These are phyloP conservation scores for Montipora capricornis DNA, from an alignment of 64 coral and sea anemone genomes.

Conservation along the genomic window DNA sequence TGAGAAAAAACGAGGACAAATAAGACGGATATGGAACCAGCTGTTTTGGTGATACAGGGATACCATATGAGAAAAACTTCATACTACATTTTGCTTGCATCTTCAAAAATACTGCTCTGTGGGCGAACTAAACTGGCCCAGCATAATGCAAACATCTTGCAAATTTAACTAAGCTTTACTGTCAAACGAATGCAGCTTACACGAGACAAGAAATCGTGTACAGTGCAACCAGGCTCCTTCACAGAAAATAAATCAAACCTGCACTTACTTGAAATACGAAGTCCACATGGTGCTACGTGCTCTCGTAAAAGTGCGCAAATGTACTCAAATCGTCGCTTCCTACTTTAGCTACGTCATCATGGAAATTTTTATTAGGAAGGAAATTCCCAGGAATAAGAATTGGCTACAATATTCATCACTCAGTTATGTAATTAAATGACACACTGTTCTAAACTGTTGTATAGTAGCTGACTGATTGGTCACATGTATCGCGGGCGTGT, in stretches of 20 bases:
- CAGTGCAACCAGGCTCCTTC: conserved; percentile 24
- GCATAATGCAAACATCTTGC: conserved; percentile 26
- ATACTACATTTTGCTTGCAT: conserved; percentile 41
- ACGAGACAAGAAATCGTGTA: neutral
- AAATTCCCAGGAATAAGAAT: conserved; percentile 34
- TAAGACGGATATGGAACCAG: conserved; percentile 1
- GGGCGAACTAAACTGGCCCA: neutral
- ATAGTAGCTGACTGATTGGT: neutral
- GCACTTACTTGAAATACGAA: conserved; percentile 42
- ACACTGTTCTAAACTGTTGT: conserved; percentile 6
- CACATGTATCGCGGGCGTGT: conserved; percentile 17
- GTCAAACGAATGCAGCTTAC: neutral
- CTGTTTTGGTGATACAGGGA: conserved; percentile 16
- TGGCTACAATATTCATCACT: neutral
- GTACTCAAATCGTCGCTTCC: neutral
- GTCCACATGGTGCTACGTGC: conserved; percentile 18
- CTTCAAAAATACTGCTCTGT: neutral
- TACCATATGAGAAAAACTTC: conserved; percentile 16
- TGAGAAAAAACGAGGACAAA: neutral
- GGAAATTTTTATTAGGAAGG: conserved; percentile 15
- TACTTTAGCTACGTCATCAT: conserved; percentile 15
- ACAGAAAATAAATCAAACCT: neutral
- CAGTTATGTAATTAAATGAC: neutral
- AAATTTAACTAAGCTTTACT: conserved; percentile 22
- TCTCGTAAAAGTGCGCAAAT: neutral